Evolutionary conservation across 2,113 vertebrate species (phyloP).

Genomic region (Holacanthus passer): DNA sequence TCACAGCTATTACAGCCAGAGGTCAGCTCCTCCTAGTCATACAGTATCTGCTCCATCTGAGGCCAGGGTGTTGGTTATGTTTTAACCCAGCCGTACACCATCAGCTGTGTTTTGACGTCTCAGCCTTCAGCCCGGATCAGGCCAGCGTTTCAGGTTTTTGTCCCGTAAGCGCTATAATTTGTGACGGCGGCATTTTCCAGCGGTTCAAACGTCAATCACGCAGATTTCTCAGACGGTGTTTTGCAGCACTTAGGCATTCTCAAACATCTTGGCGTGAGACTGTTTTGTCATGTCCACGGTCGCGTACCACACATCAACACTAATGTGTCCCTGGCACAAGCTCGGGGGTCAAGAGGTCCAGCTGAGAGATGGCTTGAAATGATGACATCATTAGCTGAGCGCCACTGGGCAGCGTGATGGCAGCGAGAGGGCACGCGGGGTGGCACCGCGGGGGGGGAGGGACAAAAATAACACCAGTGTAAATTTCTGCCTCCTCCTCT

Average conservation of each 20-base stretch:
- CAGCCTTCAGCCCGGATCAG: not conserved
- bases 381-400: slow-evolving; percentile 69
- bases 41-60: slow-evolving; percentile 12
- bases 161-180: not conserved
- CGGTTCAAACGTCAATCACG: slow-evolving; percentile 10
- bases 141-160: not conserved
- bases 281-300: slow-evolving; percentile 58
- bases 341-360: slow-evolving; percentile 57
- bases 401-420: slow-evolving; percentile 56
- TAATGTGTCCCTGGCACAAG: slow-evolving; percentile 38
- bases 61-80: slow-evolving; percentile 15
- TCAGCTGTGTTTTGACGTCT: slow-evolving; percentile 37
- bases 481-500: slow-evolving; percentile 34
- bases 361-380: slow-evolving; percentile 62
- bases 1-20: slow-evolving; percentile 29
- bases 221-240: not conserved
- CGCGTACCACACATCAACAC: slow-evolving; percentile 41
- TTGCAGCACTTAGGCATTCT: slow-evolving; percentile 26
- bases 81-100: slow-evolving; percentile 39
- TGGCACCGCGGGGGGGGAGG: slow-evolving; percentile 48
- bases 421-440: slow-evolving; percentile 60
- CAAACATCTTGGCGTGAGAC: slow-evolving; percentile 16
- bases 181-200: slow-evolving; percentile 1
- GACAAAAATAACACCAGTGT: slow-evolving; percentile 69
- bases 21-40: slow-evolving; percentile 37